phyloP scores from a whole-genome alignment of 2,797 vertebrate genomes.

The Acipenser ruthenus region DNA sequence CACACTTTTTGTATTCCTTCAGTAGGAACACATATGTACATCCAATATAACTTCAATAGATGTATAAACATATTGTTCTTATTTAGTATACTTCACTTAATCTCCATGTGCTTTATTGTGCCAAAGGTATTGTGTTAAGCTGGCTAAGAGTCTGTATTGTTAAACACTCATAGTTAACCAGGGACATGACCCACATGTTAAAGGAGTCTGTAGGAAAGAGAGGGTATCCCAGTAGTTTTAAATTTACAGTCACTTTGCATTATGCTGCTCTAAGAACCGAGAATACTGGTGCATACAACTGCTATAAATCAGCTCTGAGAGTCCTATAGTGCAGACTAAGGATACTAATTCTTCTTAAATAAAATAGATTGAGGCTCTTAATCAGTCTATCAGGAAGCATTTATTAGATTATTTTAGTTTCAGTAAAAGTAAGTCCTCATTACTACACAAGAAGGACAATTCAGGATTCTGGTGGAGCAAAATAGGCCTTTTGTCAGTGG shows the following conservation, averaged over 20 bases:
- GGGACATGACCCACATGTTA: background rate
- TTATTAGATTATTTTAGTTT: slow-evolving; percentile 19
- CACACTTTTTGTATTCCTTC: no score
- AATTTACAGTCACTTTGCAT: background rate
- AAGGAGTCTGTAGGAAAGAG: background rate
- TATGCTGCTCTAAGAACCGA: background rate
- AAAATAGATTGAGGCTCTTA: no score
- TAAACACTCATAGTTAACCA: no score
- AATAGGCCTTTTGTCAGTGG: slow-evolving; percentile 13
- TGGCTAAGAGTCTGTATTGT: no score
- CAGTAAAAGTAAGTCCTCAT: slow-evolving; percentile 15
- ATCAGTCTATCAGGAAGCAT: slow-evolving; percentile 12
- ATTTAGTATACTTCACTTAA: no score
- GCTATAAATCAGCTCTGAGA: background rate
- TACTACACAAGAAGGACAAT: background rate
- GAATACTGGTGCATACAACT: background rate
- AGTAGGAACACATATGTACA: no score
- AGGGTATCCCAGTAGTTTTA: no score
- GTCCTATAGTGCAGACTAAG: background rate
- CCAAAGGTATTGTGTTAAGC: no score
- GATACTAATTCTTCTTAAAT: background rate
- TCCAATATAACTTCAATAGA: no score
- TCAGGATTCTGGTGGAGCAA: slow-evolving; percentile 13
- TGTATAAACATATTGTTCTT: no score
- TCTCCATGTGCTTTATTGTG: no score